Percentiles rank a stretch among this genome's conserved stretches.
Evolutionary conservation across 2,888 invertebrate species (phyloP).

Genomic region (Prosapia bicincta): DNA sequence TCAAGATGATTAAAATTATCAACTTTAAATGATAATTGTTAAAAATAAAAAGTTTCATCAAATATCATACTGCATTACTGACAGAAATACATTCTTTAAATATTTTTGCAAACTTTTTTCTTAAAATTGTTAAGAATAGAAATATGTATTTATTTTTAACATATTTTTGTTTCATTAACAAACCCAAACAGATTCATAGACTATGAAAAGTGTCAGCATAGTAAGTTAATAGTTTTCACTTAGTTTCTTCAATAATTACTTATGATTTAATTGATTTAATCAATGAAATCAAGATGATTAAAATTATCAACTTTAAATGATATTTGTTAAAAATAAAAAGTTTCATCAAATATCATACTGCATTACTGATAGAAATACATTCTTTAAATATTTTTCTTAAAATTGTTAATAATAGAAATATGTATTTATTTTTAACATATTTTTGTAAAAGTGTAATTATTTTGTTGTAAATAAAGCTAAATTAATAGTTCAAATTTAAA

Average conservation of each 20-base stretch:
- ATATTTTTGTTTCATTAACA: no score
- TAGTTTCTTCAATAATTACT: no score
- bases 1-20: no score
- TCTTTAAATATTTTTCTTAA: background rate
- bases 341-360: background rate
- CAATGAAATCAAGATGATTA: no score
- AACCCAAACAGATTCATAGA: no score
- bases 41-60: background rate
- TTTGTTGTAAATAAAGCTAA: background rate
- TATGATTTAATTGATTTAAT: no score
- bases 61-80: background rate
- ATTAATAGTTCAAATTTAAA: no score
- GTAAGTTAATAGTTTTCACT: no score
- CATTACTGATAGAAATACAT: background rate
- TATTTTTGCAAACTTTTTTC: no score
- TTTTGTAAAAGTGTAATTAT: background rate
- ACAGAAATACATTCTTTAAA: background rate
- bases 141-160: background rate
- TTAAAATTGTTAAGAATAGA: background rate
- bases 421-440: background rate
- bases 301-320: no score
- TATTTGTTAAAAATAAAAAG: background rate
- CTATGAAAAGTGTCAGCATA: no score
- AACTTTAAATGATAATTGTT: background rate
- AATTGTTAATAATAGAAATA: background rate